Percentiles rank a stretch among this genome's conserved stretches.
These are phyloP conservation scores for Lathamus discolor DNA, from an alignment of 2,113 vertebrate genomes.

Conservation along the genomic window DNA sequence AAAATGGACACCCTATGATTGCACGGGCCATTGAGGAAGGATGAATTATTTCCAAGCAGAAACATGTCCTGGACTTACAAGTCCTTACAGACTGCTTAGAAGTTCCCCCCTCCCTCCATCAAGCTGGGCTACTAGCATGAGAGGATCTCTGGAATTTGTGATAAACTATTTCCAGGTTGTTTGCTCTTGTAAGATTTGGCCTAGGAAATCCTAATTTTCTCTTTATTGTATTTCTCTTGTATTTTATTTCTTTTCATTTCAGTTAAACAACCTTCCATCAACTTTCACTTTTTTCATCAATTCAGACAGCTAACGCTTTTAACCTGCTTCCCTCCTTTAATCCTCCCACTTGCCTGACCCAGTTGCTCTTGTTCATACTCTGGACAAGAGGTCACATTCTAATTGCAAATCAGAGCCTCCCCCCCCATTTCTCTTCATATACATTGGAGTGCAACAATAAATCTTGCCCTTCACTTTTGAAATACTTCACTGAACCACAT, in stretches of 20 bases:
- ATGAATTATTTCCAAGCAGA: background rate
- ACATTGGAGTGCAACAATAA: slow-evolving; percentile 39
- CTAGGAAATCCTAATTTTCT: background rate
- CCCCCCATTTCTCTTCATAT: background rate
- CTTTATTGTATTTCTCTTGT: background rate
- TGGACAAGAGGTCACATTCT: background rate
- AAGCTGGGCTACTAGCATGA: background rate
- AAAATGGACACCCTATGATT: background rate
- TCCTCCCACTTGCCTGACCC: background rate
- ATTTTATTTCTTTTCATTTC: background rate
- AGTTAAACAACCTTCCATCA: background rate
- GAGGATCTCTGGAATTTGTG: background rate
- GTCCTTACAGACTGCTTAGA: background rate
- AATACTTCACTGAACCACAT: slow-evolving; percentile 37
- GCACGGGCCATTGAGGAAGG: background rate
- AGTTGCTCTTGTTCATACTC: background rate
- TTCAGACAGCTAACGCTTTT: background rate
- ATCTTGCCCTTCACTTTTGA: slow-evolving; percentile 12
- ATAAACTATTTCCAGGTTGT: background rate
- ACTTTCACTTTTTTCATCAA: background rate
- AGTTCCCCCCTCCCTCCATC: background rate
- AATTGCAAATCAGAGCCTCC: background rate
- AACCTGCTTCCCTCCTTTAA: background rate
- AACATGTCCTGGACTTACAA: background rate
- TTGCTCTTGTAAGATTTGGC: background rate